Evolutionary conservation across 2,888 invertebrate genomes (phyloP).

Genomic region (Hololepta plana): DNA sequence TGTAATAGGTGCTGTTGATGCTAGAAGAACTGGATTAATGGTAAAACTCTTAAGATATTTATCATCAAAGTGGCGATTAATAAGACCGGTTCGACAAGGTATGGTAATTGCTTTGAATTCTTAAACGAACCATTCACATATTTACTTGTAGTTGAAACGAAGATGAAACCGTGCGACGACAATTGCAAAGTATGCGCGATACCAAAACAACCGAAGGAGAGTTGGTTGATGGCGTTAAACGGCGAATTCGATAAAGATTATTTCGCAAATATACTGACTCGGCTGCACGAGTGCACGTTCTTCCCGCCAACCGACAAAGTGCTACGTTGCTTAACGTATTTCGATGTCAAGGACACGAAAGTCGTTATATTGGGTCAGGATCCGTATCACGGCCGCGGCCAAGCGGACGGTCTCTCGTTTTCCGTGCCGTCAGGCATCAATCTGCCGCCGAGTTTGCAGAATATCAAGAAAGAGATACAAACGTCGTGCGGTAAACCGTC

Average conservation of each 20-base stretch:
- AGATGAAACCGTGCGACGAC: too few species aligned
- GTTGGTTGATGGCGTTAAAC: too few species aligned
- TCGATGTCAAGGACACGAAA: background rate
- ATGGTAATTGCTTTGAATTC: too few species aligned
- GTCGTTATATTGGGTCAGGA: background rate
- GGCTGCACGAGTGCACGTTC: background rate
- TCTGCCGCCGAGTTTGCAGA: background rate
- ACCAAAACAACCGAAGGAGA: too few species aligned
- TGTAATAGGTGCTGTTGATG: too few species aligned
- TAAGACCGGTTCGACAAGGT: too few species aligned
- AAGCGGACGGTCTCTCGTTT: background rate
- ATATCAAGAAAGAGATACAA: background rate
- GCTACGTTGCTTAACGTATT: background rate
- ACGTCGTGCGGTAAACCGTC: background rate
- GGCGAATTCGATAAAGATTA: slow-evolving; percentile 1
- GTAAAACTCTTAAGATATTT: too few species aligned
- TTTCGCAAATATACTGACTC: background rate
- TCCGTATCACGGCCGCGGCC: background rate
- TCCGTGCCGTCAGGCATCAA: background rate
- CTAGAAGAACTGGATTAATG: too few species aligned
- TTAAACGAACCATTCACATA: too few species aligned
- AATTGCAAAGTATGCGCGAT: too few species aligned
- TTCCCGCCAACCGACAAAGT: background rate
- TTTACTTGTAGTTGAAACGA: too few species aligned
- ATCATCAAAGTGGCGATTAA: too few species aligned